Conservation (phyloP, 92 coral and sea anemone genomes). For the Isaurus tuberculatus region DNA sequence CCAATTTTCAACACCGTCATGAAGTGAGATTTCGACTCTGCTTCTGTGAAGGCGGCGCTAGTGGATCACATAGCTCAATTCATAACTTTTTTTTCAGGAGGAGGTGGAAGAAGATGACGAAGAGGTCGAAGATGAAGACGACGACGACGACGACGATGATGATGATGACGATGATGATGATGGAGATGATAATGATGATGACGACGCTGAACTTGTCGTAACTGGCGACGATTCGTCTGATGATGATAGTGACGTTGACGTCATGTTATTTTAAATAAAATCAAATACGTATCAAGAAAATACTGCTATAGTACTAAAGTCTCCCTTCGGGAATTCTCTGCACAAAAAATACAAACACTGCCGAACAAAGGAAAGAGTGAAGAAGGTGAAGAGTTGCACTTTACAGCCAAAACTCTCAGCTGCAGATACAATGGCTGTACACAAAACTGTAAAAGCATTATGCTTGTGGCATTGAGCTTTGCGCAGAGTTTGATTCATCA, state of each 20-base stretch:
- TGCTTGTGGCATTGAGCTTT: too few species aligned
- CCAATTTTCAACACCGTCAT: too few species aligned
- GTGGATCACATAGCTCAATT: background rate
- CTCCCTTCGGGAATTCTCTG: too few species aligned
- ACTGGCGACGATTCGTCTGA: conserved; percentile 86
- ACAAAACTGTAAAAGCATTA: too few species aligned
- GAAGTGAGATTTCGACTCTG: too few species aligned
- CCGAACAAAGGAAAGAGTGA: too few species aligned
- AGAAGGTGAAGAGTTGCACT: too few species aligned
- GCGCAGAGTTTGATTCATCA: too few species aligned
- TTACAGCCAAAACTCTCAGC: too few species aligned
- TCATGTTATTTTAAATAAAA: conserved; percentile 10
- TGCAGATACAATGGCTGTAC: too few species aligned
- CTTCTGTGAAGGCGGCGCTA: background rate
- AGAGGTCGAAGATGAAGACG: conserved; percentile 62
- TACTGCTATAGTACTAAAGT: too few species aligned
- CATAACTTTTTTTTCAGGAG: conserved; percentile 59
- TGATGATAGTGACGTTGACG: conserved; percentile 72
- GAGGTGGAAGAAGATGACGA: conserved; percentile 79
- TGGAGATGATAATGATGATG: conserved; percentile 86
- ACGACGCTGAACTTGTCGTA: conserved; percentile 74
- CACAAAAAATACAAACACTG: too few species aligned
- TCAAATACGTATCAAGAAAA: background rate
- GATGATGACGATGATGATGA: conserved; percentile 84
- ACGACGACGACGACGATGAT: conserved; percentile 85